A percentile compares a stretch with the other conserved stretches of the same genome.
These are phyloP conservation scores for Lycophotia porphyrea DNA, from an alignment of 2,888 invertebrate genomes.

Conservation along the genomic window DNA sequence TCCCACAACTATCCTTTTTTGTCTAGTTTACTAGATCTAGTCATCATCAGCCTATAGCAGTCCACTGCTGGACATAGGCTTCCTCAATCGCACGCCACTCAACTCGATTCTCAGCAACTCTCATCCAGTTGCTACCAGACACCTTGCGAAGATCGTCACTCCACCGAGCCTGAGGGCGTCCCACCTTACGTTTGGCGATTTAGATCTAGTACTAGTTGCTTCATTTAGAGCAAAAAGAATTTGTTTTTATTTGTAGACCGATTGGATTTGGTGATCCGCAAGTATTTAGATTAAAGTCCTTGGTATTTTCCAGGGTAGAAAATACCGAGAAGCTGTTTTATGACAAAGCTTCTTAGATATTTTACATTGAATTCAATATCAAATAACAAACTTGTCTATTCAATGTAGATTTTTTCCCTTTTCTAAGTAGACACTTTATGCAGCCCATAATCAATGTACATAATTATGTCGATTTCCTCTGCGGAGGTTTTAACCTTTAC, in stretches of 20 bases:
- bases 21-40: background rate
- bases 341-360: background rate
- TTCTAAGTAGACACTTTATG: background rate
- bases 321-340: background rate
- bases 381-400: slow-evolving; percentile 6
- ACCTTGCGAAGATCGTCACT: no score
- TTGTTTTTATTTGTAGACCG: background rate
- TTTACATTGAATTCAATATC: background rate
- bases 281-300: background rate
- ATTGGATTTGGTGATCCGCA: background rate
- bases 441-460: slow-evolving; percentile 32
- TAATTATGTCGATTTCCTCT: slow-evolving; percentile 49
- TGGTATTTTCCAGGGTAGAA: background rate
- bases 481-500: slow-evolving; percentile 40
- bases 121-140: no score
- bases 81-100: no score
- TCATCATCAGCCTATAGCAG: no score
- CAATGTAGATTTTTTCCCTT: slow-evolving; percentile 28
- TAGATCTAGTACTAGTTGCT: background rate
- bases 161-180: no score
- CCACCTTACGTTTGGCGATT: no score
- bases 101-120: no score
- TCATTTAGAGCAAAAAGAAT: background rate
- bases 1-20: background rate
- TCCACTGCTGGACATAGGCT: no score